These are phyloP conservation scores for Hemichromis elongatus DNA, from an alignment of 2,113 vertebrate species.

Conservation along the genomic window DNA sequence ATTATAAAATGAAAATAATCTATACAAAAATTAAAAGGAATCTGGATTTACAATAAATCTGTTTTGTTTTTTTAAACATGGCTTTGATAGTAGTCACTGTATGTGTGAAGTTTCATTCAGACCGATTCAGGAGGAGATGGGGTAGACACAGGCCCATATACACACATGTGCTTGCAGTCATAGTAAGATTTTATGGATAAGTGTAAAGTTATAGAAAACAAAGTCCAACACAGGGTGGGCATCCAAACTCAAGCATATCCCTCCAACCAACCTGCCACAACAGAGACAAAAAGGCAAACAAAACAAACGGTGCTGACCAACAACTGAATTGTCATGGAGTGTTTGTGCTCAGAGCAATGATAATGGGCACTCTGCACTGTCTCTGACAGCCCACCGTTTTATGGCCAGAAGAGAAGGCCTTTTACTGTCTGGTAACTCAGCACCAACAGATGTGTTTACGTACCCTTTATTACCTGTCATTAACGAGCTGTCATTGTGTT, in stretches of 20 bases:
- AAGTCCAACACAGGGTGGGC: not conserved
- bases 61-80: not conserved
- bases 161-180: not conserved
- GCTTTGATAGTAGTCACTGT: not conserved
- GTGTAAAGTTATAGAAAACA: not conserved
- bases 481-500: conserved; percentile 57
- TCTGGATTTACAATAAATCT: not conserved
- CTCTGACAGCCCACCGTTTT: conserved; percentile 34
- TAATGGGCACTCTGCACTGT: conserved; percentile 13
- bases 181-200: not conserved
- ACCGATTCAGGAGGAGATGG: not conserved
- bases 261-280: not conserved
- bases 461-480: conserved; percentile 67
- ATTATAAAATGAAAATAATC: not conserved
- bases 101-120: not conserved
- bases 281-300: not conserved
- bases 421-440: conserved; percentile 60
- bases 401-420: conserved; percentile 21
- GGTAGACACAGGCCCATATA: not conserved
- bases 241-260: not conserved
- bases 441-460: conserved; percentile 68
- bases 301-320: not conserved
- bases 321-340: not conserved
- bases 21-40: not conserved
- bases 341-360: not conserved